Percentiles rank a stretch among this genome's conserved stretches.
Conservation (phyloP, 2,113 vertebrate species). For the Elachura formosa region DNA sequence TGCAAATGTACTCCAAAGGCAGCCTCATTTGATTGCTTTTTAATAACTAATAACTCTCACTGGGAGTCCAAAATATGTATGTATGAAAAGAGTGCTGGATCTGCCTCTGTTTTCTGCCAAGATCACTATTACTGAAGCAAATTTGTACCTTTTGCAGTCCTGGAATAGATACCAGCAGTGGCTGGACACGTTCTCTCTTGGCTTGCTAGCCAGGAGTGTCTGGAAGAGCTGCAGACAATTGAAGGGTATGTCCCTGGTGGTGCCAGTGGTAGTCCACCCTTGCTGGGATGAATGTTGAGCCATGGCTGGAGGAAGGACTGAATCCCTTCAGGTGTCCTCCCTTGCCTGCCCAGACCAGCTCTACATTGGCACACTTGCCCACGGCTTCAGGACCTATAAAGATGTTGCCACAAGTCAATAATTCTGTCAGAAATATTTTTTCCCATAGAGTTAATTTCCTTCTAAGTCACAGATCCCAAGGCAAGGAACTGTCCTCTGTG, state of each 20-base stretch:
- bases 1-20: slow-evolving; percentile 15
- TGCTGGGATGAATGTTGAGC: not conserved
- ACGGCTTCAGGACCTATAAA: not conserved
- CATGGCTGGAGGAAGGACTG: not conserved
- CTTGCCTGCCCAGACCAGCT: not conserved
- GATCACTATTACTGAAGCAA: slow-evolving; percentile 7
- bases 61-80: slow-evolving; percentile 22
- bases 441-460: not conserved
- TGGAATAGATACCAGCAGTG: slow-evolving; percentile 7
- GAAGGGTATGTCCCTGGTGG: rapidly evolving
- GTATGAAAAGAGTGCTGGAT: not conserved
- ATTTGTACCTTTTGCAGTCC: slow-evolving; percentile 15
- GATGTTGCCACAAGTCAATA: not conserved
- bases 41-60: slow-evolving; percentile 43
- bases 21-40: slow-evolving; percentile 36
- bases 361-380: not conserved
- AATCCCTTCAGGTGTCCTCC: not conserved
- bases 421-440: not conserved
- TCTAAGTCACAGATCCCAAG: not conserved
- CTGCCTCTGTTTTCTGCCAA: not conserved
- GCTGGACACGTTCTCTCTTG: slow-evolving; percentile 19
- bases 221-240: not conserved
- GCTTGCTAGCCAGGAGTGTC: not conserved
- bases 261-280: not conserved
- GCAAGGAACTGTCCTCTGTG: not conserved